Evolutionary conservation across 2,888 invertebrate genomes (phyloP).

Genomic region (Phytoseiulus persimilis): DNA sequence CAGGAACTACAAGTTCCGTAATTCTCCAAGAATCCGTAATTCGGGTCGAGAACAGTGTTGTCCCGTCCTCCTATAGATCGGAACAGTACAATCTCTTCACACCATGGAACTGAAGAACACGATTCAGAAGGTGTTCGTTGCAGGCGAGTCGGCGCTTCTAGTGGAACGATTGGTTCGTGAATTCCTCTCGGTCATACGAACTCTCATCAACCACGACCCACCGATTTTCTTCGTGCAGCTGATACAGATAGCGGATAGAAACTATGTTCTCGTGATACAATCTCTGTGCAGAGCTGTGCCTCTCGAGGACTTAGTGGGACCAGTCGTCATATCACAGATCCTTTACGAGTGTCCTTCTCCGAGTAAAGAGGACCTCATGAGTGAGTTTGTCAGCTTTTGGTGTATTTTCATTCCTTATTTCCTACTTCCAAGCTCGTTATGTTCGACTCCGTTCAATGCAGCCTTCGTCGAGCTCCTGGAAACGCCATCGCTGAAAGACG

Average conservation of each 20-base stretch:
- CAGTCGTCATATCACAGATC: slow-evolving; percentile 76
- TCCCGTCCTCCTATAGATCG: too few relatives aligned
- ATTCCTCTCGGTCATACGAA: slow-evolving; percentile 68
- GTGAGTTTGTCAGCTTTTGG: not conserved
- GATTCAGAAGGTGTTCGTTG: not conserved
- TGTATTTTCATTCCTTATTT: not conserved
- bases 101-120: not conserved
- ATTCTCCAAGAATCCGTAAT: too few relatives aligned
- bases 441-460: not conserved
- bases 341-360: slow-evolving; percentile 86
- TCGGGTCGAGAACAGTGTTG: too few relatives aligned
- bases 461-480: slow-evolving; percentile 53
- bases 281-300: slow-evolving; percentile 75
- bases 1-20: too few relatives aligned
- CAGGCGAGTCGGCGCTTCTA: slow-evolving; percentile 34
- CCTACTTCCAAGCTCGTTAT: not conserved
- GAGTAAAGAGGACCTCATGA: slow-evolving; percentile 59
- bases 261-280: slow-evolving; percentile 77
- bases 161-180: slow-evolving; percentile 69
- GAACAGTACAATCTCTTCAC: too few relatives aligned
- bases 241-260: slow-evolving; percentile 80
- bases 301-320: slow-evolving; percentile 67
- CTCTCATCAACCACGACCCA: slow-evolving; percentile 78
- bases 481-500: slow-evolving; percentile 50
- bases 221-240: slow-evolving; percentile 72